Conservation (phyloP, 1,140 invertebrate species). For the Euschistus heros region DNA sequence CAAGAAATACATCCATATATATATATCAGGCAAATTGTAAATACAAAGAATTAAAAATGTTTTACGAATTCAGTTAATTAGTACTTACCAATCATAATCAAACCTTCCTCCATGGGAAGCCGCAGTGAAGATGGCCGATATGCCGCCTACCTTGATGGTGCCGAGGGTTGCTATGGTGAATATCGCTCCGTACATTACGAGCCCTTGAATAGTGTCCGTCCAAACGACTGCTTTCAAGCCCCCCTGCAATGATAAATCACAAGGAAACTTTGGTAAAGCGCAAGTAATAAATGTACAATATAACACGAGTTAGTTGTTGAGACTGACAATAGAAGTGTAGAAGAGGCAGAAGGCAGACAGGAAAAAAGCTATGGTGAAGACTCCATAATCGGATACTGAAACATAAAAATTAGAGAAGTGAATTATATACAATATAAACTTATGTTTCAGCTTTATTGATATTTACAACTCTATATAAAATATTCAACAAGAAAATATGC, state of each 20-base stretch:
- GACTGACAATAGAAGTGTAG: not conserved
- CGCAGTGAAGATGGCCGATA: not conserved
- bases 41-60: too few species aligned
- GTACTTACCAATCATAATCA: not conserved
- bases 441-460: too few species aligned
- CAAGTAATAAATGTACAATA: not conserved
- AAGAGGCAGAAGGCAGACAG: not conserved
- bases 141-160: not conserved
- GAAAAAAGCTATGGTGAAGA: not conserved
- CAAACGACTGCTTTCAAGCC: constrained; percentile 12
- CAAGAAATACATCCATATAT: too few species aligned
- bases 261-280: not conserved
- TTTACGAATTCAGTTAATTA: too few species aligned
- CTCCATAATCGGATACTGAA: not conserved
- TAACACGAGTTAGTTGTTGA: not conserved
- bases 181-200: not conserved
- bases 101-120: not conserved
- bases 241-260: not conserved
- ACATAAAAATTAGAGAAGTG: not conserved
- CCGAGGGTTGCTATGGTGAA: constrained; percentile 8
- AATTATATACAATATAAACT: too few species aligned
- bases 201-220: not conserved
- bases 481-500: too few species aligned
- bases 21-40: too few species aligned
- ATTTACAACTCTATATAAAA: too few species aligned